Percentiles rank a stretch among this genome's conserved stretches.
Conservation (phyloP, 2,888 invertebrate genomes). For the Gasteruption jaculator region DNA sequence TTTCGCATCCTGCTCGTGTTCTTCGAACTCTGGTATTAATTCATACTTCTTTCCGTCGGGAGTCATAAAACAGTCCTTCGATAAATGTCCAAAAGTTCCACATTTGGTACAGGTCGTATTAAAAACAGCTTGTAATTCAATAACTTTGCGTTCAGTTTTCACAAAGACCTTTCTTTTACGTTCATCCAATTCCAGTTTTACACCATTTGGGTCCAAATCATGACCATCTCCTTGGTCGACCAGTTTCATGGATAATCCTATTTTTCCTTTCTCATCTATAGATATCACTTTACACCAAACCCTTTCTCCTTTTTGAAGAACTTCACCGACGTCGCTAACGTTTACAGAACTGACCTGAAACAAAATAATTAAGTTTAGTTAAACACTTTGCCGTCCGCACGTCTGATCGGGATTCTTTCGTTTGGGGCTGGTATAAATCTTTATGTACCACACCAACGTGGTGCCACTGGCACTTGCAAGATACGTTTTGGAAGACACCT, state of each 20-base stretch:
- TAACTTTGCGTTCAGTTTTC: constrained; percentile 35
- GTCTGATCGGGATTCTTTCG: too few species aligned
- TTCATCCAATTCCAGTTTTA: constrained; percentile 46
- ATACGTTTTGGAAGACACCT: too few species aligned
- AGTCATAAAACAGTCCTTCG: constrained; percentile 49
- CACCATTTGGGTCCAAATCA: constrained; percentile 50
- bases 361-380: constrained; percentile 6
- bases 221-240: constrained; percentile 50
- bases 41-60: constrained; percentile 50
- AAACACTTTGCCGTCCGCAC: too few species aligned
- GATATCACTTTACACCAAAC: constrained; percentile 52
- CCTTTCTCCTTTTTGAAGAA: constrained; percentile 47
- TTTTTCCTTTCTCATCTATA: constrained; percentile 45
- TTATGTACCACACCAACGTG: too few species aligned
- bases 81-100: constrained; percentile 47
- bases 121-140: constrained; percentile 48
- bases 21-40: constrained; percentile 44
- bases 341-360: constrained; percentile 42
- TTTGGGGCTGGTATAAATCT: too few species aligned
- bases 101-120: constrained; percentile 50
- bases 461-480: too few species aligned
- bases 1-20: constrained; percentile 20
- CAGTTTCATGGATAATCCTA: constrained; percentile 51
- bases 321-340: constrained; percentile 47
- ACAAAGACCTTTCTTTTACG: constrained; percentile 39